Evolutionary conservation across 2,113 vertebrate genomes (phyloP).

Genomic region (Phocoena sinus): DNA sequence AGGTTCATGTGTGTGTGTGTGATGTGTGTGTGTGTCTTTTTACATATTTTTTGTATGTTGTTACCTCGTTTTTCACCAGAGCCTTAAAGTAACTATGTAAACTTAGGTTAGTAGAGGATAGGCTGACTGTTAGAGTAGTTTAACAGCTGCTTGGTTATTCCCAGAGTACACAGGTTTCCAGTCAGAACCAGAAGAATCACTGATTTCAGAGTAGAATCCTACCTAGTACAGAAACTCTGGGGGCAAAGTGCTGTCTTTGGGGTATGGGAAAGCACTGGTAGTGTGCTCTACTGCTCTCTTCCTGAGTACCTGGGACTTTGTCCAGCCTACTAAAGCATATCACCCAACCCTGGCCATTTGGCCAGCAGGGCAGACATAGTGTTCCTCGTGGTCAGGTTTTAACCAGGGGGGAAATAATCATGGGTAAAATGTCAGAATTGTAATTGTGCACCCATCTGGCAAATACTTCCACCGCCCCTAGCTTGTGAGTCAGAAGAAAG

Average conservation of each 20-base stretch:
- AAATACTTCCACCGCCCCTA: not conserved
- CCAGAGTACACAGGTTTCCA: not conserved
- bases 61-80: not conserved
- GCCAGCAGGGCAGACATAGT: not conserved
- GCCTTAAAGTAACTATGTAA: not conserved
- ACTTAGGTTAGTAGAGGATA: not conserved
- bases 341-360: not conserved
- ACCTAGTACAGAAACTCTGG: not conserved
- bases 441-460: conserved; percentile 31
- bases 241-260: not conserved
- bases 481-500: conserved; percentile 37
- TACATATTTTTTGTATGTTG: not conserved
- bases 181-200: not conserved
- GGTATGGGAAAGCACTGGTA: not conserved
- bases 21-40: not conserved
- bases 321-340: not conserved
- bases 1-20: not conserved
- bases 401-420: not conserved
- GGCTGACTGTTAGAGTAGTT: not conserved
- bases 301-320: not conserved
- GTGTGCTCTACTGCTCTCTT: not conserved
- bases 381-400: not conserved
- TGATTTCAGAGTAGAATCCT: conserved; percentile 3
- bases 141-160: not conserved
- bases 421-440: conserved; percentile 11